Evolutionary conservation across 2,888 invertebrate genomes (phyloP), one percentile per base, ranked within the genome.

Genomic region (Xanthia togata): DNA sequence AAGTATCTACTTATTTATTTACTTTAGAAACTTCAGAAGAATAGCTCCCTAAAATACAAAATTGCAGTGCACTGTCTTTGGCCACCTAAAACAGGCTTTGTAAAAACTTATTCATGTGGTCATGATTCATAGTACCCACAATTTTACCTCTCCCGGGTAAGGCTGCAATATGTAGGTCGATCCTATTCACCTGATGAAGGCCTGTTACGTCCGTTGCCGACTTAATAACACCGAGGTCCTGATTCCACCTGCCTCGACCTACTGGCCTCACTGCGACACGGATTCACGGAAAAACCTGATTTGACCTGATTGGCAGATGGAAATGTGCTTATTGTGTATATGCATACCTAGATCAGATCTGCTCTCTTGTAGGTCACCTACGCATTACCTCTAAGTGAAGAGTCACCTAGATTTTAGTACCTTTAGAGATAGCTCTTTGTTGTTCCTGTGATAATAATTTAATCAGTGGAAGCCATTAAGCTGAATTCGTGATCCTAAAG

Each of bases 181-280:
- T 41, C 26, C 57, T 26, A 74, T 44, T 64, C 44, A 70, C 41
- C 70, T 62, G n/a, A 44, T 26, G 31, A 70, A 76, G 50, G 60
- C 60, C 55, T 44, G n/a, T 31, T 50, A 38, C 31, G 53, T 65
- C 31, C 14, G n/a, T 41, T 59, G 17, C 2, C 72, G 78, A 81
- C 83, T 83, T 78, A 69, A 50, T 72, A 78, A 69, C 35, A 38
- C 3, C 65, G 23, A 83, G 71, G 78, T 63, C 64, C 81, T 62
- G 60, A 31, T 70, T 78, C 62, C 64, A 62, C 65, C 69, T 73
- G 65, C 53, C 68, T 69, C 64, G 75, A 81, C 78, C 82, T n/a
- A n/a, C n/a, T 73, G 26, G 26, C 67, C 79, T 60, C 62, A 35
- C 11, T 4, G 62, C 26, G 80, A 47, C 75, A 62, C 70, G 53